phyloP scores from a whole-genome alignment of 2,797 vertebrate genomes.

The Cossypha niveicapilla region DNA sequence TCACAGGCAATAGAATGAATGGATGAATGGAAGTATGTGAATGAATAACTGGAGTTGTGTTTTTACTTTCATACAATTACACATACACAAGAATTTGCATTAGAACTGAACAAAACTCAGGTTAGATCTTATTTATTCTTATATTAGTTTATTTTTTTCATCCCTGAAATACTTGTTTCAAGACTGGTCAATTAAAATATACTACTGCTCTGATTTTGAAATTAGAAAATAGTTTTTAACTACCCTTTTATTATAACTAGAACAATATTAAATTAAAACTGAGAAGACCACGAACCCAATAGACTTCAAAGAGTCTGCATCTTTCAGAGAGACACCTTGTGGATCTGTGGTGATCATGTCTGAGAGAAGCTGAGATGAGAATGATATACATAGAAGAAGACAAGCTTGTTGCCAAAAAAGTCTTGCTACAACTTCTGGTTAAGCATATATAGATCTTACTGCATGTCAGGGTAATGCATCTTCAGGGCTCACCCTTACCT shows the following conservation, averaged over 20 bases:
- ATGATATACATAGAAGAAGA: neutral
- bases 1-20: neutral
- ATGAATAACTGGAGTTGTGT: neutral
- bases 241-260: neutral
- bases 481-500: neutral
- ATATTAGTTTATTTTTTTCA: neutral
- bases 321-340: neutral
- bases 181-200: neutral
- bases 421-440: neutral
- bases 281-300: neutral
- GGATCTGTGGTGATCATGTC: neutral
- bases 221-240: neutral
- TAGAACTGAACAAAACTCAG: neutral
- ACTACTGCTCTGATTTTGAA: too few relatives aligned
- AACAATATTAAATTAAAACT: neutral
- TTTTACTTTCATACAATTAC: neutral
- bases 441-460: neutral
- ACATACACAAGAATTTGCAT: accelerated
- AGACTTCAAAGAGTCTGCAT: neutral
- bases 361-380: neutral
- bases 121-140: neutral
- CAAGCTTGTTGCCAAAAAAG: accelerated
- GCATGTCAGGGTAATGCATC: neutral
- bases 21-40: neutral
- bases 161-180: neutral